phyloP scores from a whole-genome alignment of 1,140 invertebrate genomes.

The Cryptotermes secundus region DNA sequence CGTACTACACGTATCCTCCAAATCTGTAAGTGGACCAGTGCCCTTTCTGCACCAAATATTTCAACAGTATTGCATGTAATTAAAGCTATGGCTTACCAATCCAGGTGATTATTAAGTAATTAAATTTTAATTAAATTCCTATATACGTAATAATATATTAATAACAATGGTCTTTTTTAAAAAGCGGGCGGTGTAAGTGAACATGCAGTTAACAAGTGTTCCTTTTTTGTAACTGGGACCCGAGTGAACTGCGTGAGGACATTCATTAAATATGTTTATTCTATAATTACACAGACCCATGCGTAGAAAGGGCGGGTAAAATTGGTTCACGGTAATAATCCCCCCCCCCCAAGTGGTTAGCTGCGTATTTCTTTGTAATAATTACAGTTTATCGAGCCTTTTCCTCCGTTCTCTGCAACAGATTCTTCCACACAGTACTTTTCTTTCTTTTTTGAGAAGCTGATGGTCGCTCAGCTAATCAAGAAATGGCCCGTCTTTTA shows the following conservation, averaged over 20 bases:
- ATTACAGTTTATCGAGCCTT: too few species aligned
- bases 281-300: background rate
- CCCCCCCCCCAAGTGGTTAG: background rate
- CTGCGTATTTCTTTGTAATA: background rate
- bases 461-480: too few species aligned
- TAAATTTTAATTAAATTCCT: background rate
- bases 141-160: background rate
- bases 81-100: background rate
- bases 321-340: background rate
- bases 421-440: too few species aligned
- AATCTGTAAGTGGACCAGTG: too few species aligned
- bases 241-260: background rate
- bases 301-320: background rate
- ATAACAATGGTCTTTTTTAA: background rate
- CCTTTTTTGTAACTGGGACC: background rate
- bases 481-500: too few species aligned
- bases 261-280: background rate
- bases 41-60: background rate
- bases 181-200: background rate
- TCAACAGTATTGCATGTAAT: background rate
- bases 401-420: too few species aligned
- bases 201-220: too few species aligned
- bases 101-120: background rate
- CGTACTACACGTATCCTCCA: too few species aligned
- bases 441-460: too few species aligned